Evolutionary conservation across 2,113 vertebrate species (phyloP), one percentile per base, ranked within the genome.

Genomic region (Triplophysa siluroides): DNA sequence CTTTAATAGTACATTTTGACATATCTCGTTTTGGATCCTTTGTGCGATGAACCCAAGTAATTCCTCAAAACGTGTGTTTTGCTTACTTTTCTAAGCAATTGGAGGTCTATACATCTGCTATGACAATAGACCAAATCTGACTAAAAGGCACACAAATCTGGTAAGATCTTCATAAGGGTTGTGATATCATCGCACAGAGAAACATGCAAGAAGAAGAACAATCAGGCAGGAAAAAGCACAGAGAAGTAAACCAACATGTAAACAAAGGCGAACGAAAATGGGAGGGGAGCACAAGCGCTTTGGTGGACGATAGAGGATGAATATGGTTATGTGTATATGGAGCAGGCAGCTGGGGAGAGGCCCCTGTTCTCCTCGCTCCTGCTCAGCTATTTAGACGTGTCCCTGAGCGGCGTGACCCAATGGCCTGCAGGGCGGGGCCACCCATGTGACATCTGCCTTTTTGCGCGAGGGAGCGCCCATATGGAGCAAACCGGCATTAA

Each of bases 361-460:
- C 78, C 80, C 67, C 75, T 79, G 29, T 56, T 73, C 72, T 66
- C 21, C 81, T 83, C 73, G 16, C 79, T 70, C 86, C 87, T 90
- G 83, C 88, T 89, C 87, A 88, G 91, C 90, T 91, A 89, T 91
- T 91, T 90, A 88, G 84, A 85, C 21, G 26, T 72, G 84, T 73
- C 77, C 63, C 88, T 85, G 85, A 87, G 88, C 86, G 76, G 85
- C 82, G 86, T 93, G 92, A 93, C 92, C 92, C 88, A 90, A 84
- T 91, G 91, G 87, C 91, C 90, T 86, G 74, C 78, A 76, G 81
- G 86, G 87, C 64, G 86, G 84, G 86, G 88, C 75, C 87, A 91
- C 90, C 89, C 86, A 92, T 93, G 88, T 93, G 92, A 92, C 92
- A 93, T 92, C 92, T 94, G 93, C 91, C 91, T 90, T 88, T 90